Evolutionary conservation across 1,140 invertebrate species (phyloP), one percentile per base, ranked within the genome.

Genomic region (Spodoptera frugiperda): DNA sequence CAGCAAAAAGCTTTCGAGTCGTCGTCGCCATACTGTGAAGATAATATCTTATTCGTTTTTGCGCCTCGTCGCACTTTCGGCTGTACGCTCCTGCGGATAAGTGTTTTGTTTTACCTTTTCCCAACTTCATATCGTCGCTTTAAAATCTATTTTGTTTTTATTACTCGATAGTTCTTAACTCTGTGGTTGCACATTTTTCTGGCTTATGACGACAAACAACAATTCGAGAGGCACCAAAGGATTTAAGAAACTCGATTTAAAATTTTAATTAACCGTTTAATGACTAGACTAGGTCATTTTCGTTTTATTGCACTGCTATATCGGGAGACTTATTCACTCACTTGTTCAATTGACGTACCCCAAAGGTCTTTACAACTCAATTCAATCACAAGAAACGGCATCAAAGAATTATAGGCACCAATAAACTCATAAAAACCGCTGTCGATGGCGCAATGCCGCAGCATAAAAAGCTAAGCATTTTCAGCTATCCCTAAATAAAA

Each of bases 1-100:
- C 81, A 77, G 78, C 80, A 88, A 90, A 90, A 90, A 89, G 82
- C 84, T 77, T 80, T 84, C 83, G 82, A 77, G 78, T 84, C 77
- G 78, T 78, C 78, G 79, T 84, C 87, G 87, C 90, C 87, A 91
- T 88, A 89, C 89, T 89, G 85, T 65, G 49, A 51, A 88, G 89
- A 91, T 90, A 88, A 91, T 79, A 68, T 79, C 82, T 87, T 89
- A 89, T 92, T 90, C 84, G 77, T 90, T 91, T 73, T 90, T 92
- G 82, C 78, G 25, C 67, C 21, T 53, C 63, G 63, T 78, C 54
- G 80, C 81, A 80, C 83, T 87, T 85, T 85, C 76, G 86, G 83
- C 77, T 76, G 79, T 76, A 83, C 84, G 84, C 84, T 87, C 80
- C 84, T 77, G 83, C 85, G 76, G 79, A 82, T 81, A 86, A 88